These are phyloP conservation scores for Dasyprocta punctata DNA, from an alignment of 2,113 vertebrate species.

Conservation along the genomic window DNA sequence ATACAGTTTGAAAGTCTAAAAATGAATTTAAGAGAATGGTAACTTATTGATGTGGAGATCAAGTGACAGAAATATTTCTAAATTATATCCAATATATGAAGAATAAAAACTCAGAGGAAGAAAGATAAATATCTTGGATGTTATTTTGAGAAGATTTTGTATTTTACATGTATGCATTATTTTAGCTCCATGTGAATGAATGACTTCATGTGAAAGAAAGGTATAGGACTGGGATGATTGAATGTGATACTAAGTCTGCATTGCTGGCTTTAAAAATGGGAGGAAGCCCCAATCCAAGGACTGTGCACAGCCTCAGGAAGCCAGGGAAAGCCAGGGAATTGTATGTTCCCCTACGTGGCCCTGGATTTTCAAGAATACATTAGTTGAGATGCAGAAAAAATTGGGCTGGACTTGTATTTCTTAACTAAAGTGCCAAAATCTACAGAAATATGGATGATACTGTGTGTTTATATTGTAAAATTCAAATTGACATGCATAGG, in stretches of 20 bases:
- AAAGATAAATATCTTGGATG: neutral
- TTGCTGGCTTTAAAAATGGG: neutral
- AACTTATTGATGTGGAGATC: neutral
- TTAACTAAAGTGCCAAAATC: neutral
- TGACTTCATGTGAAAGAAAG: too few relatives aligned
- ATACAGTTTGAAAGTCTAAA: neutral
- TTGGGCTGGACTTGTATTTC: neutral
- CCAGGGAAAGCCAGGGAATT: neutral
- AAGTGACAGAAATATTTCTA: neutral
- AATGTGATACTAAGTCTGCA: neutral
- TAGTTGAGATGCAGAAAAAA: neutral
- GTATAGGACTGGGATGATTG: neutral
- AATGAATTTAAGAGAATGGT: neutral
- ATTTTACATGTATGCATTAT: neutral
- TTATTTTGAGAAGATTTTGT: neutral
- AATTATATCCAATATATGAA: neutral
- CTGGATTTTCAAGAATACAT: neutral
- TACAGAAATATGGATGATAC: neutral
- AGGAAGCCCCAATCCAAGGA: neutral
- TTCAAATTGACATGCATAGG: neutral
- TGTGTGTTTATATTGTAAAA: neutral
- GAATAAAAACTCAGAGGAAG: neutral
- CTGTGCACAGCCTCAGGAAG: neutral
- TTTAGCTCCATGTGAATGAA: neutral
- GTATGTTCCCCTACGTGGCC: neutral